Percentiles rank a stretch among this genome's conserved stretches.
Conservation (phyloP, 2,113 vertebrate genomes). For the Sorex fumeus region DNA sequence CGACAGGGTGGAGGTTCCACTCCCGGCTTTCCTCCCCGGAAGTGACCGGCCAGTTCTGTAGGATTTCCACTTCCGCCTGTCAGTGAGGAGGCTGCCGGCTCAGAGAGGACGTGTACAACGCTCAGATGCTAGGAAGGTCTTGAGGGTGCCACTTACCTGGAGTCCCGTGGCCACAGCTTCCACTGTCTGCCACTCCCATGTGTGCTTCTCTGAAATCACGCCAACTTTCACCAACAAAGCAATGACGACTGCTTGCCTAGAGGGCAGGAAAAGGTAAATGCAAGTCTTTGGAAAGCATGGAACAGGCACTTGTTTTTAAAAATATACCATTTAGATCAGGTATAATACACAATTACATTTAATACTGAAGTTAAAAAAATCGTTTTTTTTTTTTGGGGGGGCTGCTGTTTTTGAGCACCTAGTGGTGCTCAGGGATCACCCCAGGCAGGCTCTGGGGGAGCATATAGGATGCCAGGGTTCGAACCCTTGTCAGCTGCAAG, state of each 20-base stretch:
- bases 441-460: too few relatives aligned
- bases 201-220: constrained; percentile 94
- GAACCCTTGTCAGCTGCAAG: too few relatives aligned
- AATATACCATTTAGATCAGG: too few relatives aligned
- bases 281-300: constrained; percentile 77
- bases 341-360: too few relatives aligned
- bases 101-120: background rate
- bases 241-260: constrained; percentile 97
- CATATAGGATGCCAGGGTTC: too few relatives aligned
- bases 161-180: constrained; percentile 98
- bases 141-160: constrained; percentile 89
- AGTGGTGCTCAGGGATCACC: too few relatives aligned
- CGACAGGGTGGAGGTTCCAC: background rate
- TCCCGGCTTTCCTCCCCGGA: background rate
- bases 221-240: constrained; percentile 97
- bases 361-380: too few relatives aligned
- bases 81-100: background rate
- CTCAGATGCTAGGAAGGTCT: background rate
- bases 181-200: constrained; percentile 97
- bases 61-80: background rate
- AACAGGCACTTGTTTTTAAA: constrained; percentile 71
- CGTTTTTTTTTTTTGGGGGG: too few relatives aligned
- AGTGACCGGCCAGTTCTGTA: background rate
- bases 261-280: constrained; percentile 81
- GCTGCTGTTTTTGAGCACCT: too few relatives aligned